Conservation (phyloP, 2,888 invertebrate species). For the Oligia fasciuncula region DNA sequence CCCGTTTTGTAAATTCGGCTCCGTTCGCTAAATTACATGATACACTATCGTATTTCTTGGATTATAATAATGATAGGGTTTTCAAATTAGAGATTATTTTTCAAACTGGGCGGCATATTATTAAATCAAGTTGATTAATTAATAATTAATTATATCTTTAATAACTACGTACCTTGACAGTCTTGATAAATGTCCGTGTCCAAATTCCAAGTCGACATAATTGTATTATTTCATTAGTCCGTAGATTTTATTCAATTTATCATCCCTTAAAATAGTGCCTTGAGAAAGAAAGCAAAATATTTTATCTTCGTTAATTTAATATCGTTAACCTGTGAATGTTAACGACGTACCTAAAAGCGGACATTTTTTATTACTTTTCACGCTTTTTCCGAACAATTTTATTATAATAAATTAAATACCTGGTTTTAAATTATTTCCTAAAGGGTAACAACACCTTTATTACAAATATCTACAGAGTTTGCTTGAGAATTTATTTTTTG, state of each 20-base stretch:
- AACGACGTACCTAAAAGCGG: slow-evolving; percentile 51
- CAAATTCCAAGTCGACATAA: slow-evolving; percentile 37
- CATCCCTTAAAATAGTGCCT: slow-evolving; percentile 45
- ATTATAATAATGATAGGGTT: too few species aligned
- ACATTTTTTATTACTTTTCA: slow-evolving; percentile 44
- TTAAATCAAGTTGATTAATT: slow-evolving; percentile 1
- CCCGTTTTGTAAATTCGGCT: too few species aligned
- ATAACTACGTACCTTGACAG: slow-evolving; percentile 12
- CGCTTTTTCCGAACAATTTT: slow-evolving; percentile 48
- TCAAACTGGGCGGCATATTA: neutral
- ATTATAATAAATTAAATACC: slow-evolving; percentile 55
- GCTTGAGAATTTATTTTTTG: neutral
- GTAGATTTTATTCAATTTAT: slow-evolving; percentile 61
- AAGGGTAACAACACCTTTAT: slow-evolving; percentile 17
- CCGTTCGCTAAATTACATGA: too few species aligned
- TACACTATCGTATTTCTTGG: too few species aligned
- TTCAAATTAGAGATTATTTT: neutral
- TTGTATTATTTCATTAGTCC: slow-evolving; percentile 51
- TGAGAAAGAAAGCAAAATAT: slow-evolving; percentile 48
- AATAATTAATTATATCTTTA: neutral
- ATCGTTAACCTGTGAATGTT: slow-evolving; percentile 57
- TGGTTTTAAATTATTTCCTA: slow-evolving; percentile 39
- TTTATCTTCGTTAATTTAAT: slow-evolving; percentile 55
- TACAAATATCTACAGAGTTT: slow-evolving; percentile 8
- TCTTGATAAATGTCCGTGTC: slow-evolving; percentile 40